These are phyloP conservation scores for Tetranychus cinnabarinus DNA, from an alignment of 1,140 invertebrate species.

Conservation along the genomic window DNA sequence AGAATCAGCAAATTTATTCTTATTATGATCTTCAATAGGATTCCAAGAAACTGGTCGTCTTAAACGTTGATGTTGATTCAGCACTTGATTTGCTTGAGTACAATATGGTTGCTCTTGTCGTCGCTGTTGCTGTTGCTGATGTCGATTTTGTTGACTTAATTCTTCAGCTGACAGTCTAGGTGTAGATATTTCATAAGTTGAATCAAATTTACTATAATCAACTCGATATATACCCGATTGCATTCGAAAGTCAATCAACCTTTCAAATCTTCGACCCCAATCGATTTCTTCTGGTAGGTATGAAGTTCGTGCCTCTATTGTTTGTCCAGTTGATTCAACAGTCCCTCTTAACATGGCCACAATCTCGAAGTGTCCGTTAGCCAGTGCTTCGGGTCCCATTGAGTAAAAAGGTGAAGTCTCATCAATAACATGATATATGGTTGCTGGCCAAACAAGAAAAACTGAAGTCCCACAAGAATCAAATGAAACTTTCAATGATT, in stretches of 20 bases:
- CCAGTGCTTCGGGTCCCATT: slow-evolving; percentile 60
- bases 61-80: no score
- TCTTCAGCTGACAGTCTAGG: slow-evolving; percentile 69
- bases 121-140: not conserved
- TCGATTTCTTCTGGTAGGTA: slow-evolving; percentile 76
- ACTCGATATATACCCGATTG: slow-evolving; percentile 75
- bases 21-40: no score
- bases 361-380: slow-evolving; percentile 76
- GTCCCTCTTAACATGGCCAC: slow-evolving; percentile 63
- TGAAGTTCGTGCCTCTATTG: slow-evolving; percentile 37
- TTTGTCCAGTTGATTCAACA: slow-evolving; percentile 8
- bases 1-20: no score
- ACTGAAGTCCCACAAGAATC: slow-evolving; percentile 56
- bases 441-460: slow-evolving; percentile 83
- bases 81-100: no score
- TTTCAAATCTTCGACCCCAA: slow-evolving; percentile 73
- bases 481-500: slow-evolving; percentile 32
- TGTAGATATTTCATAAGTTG: slow-evolving; percentile 66
- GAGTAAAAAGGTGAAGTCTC: slow-evolving; percentile 61
- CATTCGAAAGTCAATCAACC: slow-evolving; percentile 66
- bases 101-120: no score
- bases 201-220: slow-evolving; percentile 80
- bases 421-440: slow-evolving; percentile 58
- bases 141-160: slow-evolving; percentile 26
- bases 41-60: no score